Evolutionary conservation across 1,140 invertebrate genomes (phyloP).

Genomic region (Diabrotica undecimpunctata): DNA sequence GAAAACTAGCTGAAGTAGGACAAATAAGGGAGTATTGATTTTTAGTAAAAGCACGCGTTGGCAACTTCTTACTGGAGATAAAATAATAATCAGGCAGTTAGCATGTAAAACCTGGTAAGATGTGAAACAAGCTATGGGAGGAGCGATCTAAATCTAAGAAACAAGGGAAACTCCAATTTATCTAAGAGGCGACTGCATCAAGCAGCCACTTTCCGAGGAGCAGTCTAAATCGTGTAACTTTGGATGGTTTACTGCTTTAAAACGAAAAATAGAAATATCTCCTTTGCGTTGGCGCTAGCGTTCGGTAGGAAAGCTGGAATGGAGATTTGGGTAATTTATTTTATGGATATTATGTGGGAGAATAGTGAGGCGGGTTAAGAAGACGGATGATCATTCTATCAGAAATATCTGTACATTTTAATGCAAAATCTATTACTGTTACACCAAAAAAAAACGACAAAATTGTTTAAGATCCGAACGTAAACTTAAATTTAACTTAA

Average conservation of each 20-base stretch:
- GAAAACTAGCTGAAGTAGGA: too few species aligned
- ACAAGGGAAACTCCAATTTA: constrained; percentile 8
- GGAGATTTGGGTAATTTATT: constrained; percentile 6
- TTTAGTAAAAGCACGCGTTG: too few species aligned
- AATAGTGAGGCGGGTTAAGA: neutral
- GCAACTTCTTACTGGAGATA: too few species aligned
- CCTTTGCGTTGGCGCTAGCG: neutral
- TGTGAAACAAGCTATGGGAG: constrained; percentile 9
- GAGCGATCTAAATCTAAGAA: constrained; percentile 7
- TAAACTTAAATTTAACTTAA: too few species aligned
- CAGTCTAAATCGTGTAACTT: neutral
- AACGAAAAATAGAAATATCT: neutral
- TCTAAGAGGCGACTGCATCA: constrained; percentile 1
- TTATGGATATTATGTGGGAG: neutral
- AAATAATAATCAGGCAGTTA: neutral
- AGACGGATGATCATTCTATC: too few species aligned
- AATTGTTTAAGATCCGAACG: too few species aligned
- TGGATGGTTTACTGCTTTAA: neutral
- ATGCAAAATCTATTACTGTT: too few species aligned
- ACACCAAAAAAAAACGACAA: too few species aligned
- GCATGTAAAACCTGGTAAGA: neutral
- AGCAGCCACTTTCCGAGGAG: neutral
- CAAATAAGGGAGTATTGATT: too few species aligned
- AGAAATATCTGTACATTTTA: too few species aligned
- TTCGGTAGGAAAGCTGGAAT: neutral